phyloP scores from a whole-genome alignment of 2,113 vertebrate species.

The Pseudorhombus dupliciocellatus region DNA sequence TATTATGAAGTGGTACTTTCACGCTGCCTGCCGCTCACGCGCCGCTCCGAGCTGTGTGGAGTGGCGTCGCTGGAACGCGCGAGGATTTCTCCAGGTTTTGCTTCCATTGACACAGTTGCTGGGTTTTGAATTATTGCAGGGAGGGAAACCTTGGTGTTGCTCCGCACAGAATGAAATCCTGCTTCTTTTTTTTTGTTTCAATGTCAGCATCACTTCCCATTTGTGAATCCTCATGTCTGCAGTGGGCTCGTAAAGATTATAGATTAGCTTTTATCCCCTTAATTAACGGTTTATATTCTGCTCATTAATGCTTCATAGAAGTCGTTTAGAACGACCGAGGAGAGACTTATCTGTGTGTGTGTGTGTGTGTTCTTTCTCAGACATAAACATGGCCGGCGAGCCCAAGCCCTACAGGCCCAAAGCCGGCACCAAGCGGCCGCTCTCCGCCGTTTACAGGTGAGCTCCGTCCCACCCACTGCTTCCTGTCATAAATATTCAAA shows the following conservation, averaged over 20 bases:
- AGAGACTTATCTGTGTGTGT: constrained; percentile 14
- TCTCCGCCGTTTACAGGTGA: constrained; percentile 93
- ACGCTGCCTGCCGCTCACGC: constrained; percentile 10
- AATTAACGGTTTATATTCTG: not conserved
- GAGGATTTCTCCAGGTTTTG: constrained; percentile 2
- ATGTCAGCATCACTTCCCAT: too few relatives aligned
- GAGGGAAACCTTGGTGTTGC: not conserved
- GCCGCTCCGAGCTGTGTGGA: constrained; percentile 18
- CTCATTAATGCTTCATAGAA: not conserved
- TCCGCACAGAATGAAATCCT: constrained; percentile 6
- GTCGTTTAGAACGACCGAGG: not conserved
- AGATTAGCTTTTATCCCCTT: not conserved
- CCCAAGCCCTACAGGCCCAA: constrained; percentile 98
- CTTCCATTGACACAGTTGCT: constrained; percentile 18
- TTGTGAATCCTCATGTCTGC: too few relatives aligned
- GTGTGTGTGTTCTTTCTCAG: constrained; percentile 72
- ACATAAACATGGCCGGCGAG: constrained; percentile 99
- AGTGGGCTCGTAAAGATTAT: not conserved
- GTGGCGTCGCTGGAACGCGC: not conserved
- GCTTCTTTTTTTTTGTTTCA: too few relatives aligned
- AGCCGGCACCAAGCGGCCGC: constrained; percentile 90
- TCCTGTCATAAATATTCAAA: constrained; percentile 19
- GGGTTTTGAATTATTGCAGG: constrained; percentile 33
- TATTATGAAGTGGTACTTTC: constrained; percentile 21
- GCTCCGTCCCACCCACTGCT: constrained; percentile 26